Conservation (phyloP, 2,113 vertebrate species). For the Hipposideros armiger region DNA sequence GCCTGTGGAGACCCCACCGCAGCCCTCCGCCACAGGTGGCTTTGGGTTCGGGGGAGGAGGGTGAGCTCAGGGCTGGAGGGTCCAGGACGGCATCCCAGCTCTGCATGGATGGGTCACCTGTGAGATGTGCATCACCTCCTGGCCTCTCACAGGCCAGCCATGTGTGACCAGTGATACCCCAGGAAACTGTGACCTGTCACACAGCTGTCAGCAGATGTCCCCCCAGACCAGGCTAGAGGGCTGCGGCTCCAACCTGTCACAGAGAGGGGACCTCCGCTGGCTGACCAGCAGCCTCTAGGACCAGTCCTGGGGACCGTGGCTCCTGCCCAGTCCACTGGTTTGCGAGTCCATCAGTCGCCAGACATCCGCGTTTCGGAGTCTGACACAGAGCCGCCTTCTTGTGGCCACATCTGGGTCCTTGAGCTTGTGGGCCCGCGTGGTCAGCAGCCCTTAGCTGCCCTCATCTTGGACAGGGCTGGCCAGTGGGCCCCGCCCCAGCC, state of each 20-base stretch:
- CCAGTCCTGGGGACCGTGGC: rapidly evolving
- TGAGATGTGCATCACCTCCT: rapidly evolving
- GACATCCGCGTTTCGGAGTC: too few relatives aligned
- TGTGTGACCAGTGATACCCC: neutral
- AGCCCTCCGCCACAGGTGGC: rapidly evolving
- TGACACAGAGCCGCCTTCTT: neutral
- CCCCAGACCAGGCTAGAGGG: neutral
- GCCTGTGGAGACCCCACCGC: rapidly evolving
- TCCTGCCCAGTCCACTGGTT: rapidly evolving
- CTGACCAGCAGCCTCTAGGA: rapidly evolving
- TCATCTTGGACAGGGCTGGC: neutral
- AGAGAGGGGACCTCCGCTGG: rapidly evolving
- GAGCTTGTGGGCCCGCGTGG: rapidly evolving
- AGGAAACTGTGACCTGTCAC: neutral
- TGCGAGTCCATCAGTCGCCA: rapidly evolving
- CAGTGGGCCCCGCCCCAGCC: neutral
- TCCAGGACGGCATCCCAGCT: rapidly evolving
- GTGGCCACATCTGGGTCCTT: too few relatives aligned
- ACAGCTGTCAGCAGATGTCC: neutral
- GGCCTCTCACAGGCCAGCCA: neutral
- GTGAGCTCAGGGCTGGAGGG: neutral
- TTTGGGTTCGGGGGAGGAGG: neutral
- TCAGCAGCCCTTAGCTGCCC: rapidly evolving
- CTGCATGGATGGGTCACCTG: rapidly evolving
- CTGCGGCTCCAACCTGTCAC: neutral